Conservation (phyloP, 2,888 invertebrate species). For the Liodrosophila aerea region DNA sequence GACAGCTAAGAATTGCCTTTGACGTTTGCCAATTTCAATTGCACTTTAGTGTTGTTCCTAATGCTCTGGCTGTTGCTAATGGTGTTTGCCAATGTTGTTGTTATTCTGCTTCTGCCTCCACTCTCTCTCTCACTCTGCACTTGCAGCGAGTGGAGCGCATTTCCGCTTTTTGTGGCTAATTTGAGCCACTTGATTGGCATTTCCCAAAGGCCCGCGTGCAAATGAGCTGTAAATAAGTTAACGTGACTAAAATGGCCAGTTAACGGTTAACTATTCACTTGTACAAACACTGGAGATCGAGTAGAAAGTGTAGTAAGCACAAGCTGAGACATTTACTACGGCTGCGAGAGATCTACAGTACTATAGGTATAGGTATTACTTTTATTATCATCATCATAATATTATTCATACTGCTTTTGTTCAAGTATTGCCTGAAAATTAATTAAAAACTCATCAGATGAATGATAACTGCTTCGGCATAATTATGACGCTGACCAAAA, state of each 20-base stretch:
- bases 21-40: constrained; percentile 40
- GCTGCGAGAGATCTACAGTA: too few relatives aligned
- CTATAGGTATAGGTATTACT: too few relatives aligned
- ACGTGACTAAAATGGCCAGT: not conserved
- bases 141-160: constrained; percentile 36
- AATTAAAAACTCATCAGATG: constrained; percentile 75
- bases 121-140: constrained; percentile 6
- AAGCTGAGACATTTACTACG: too few relatives aligned
- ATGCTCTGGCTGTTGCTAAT: constrained; percentile 40
- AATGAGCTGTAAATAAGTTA: constrained; percentile 4
- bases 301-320: too few relatives aligned
- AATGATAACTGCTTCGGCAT: constrained; percentile 43
- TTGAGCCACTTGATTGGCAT: constrained; percentile 46
- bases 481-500: constrained; percentile 48
- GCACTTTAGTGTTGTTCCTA: constrained; percentile 35
- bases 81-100: constrained; percentile 35
- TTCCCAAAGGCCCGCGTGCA: constrained; percentile 1
- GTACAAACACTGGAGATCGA: too few relatives aligned
- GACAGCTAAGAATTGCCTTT: constrained; percentile 55
- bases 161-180: constrained; percentile 67
- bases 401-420: too few relatives aligned
- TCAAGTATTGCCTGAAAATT: constrained; percentile 47
- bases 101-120: constrained; percentile 1
- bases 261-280: too few relatives aligned
- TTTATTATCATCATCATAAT: too few relatives aligned